Conservation (phyloP, 2,113 vertebrate genomes). For the Bufo gargarizans region DNA sequence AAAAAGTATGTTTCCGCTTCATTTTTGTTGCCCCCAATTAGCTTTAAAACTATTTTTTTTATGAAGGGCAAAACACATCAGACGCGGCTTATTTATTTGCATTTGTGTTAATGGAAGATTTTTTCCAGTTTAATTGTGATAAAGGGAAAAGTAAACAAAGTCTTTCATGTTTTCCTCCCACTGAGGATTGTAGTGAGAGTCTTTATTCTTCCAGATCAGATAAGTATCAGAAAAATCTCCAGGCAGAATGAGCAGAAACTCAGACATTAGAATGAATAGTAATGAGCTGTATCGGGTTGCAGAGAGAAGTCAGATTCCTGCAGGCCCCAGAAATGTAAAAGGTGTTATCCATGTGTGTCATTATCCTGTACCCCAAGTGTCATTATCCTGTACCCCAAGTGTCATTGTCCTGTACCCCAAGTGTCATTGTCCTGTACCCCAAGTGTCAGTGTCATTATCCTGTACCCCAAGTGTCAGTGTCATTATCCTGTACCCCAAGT, state of each 20-base stretch:
- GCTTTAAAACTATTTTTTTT: neutral
- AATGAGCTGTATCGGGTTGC: neutral
- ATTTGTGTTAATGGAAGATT: neutral
- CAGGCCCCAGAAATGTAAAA: neutral
- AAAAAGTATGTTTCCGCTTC: neutral
- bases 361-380: neutral
- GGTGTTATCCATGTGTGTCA: neutral
- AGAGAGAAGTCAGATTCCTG: neutral
- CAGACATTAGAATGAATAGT: conserved; percentile 3
- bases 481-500: neutral
- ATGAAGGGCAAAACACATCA: neutral
- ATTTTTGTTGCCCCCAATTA: neutral
- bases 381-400: neutral
- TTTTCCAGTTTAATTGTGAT: neutral
- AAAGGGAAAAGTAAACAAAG: neutral
- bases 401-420: neutral
- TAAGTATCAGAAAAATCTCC: conserved; percentile 24
- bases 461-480: neutral
- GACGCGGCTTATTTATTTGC: neutral
- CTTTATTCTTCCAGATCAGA: conserved; percentile 29
- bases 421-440: neutral
- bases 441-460: neutral
- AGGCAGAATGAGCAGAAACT: conserved; percentile 13
- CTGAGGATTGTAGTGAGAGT: neutral
- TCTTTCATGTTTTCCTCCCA: neutral